Evolutionary conservation across 2,888 invertebrate genomes (phyloP), one percentile per base, ranked within the genome.

Genomic region (Pocota personata): DNA sequence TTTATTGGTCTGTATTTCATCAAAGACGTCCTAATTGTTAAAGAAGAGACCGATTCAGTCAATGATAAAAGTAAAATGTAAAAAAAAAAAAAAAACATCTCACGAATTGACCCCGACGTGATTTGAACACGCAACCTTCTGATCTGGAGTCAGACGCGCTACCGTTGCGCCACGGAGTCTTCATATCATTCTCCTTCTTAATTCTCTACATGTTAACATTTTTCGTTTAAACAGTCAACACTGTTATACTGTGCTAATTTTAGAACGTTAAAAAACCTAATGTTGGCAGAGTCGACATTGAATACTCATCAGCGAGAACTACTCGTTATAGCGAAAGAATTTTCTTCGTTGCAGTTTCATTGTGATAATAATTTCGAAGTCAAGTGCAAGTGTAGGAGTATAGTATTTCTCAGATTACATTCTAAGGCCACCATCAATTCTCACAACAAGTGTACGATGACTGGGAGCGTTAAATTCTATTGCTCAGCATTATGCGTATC

Each of bases 101-200:
- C 1, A 27, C 0, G 3, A 3, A 0, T 3, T 90, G 90, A 90
- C 90, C 90, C 90, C 90, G 90, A 90, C 90, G 90, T 90, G 90
- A 90, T 90, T 90, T 90, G 90, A 90, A 90, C 90, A 90, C 90
- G 90, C 90, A 90, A 90, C 90, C 90, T 90, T 90, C 90, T 90
- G 90, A 90, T 90, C 90, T 90, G 90, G 90, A 90, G 90, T 90
- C 90, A 90, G 90, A 90, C 90, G 90, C 90, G 90, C 90, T 90
- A 90, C 90, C 90, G 90, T 90, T 90, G 90, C 90, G 90, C 90
- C 90, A 90, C 90, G 90, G 90, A 90, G 90, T 90, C 90, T 27
- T 79, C 10, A 12, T 67, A 16, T 0, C 1, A 6, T 0, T 4
- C 7, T 0, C 5, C 0, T 1, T 50, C 27, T 32, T 19, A 71